Conservation (phyloP, 2,797 vertebrate species). For the Acipenser ruthenus region DNA sequence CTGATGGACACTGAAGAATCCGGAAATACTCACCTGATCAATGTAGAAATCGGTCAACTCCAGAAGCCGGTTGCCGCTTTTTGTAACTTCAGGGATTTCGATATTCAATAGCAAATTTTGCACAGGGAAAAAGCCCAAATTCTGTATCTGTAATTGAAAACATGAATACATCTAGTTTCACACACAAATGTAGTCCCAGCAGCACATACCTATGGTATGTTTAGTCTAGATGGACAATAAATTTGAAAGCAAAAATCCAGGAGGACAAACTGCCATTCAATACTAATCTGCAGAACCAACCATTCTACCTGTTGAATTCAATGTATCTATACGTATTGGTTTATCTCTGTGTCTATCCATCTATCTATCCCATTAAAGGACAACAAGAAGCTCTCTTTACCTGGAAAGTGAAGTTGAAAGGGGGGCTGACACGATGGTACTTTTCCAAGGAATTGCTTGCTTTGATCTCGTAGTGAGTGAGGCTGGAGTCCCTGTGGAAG, state of each 20-base stretch:
- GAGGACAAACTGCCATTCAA: no score
- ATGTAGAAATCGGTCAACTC: constrained; percentile 64
- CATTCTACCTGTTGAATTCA: no score
- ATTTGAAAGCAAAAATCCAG: no score
- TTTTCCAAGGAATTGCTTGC: constrained; percentile 73
- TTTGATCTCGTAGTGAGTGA: constrained; percentile 75
- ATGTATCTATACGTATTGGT: no score
- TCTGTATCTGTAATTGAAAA: constrained; percentile 71
- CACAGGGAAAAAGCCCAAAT: constrained; percentile 85
- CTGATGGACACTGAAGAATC: no score
- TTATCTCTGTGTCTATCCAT: no score
- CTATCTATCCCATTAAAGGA: no score
- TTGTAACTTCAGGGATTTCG: constrained; percentile 79
- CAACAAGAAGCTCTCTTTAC: constrained; percentile 41
- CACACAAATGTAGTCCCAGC: not conserved
- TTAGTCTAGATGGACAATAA: not conserved
- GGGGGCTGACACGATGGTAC: constrained; percentile 61
- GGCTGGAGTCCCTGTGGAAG: constrained; percentile 63
- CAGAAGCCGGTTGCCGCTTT: constrained; percentile 79
- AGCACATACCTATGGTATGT: not conserved
- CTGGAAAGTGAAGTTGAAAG: constrained; percentile 82
- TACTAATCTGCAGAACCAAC: no score
- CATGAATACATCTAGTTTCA: not conserved
- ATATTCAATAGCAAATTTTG: constrained; percentile 68
- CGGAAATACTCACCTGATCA: constrained; percentile 57